These are phyloP conservation scores for Speoplatyrhinus poulsoni DNA, from an alignment of 2,113 vertebrate species.

Conservation along the genomic window DNA sequence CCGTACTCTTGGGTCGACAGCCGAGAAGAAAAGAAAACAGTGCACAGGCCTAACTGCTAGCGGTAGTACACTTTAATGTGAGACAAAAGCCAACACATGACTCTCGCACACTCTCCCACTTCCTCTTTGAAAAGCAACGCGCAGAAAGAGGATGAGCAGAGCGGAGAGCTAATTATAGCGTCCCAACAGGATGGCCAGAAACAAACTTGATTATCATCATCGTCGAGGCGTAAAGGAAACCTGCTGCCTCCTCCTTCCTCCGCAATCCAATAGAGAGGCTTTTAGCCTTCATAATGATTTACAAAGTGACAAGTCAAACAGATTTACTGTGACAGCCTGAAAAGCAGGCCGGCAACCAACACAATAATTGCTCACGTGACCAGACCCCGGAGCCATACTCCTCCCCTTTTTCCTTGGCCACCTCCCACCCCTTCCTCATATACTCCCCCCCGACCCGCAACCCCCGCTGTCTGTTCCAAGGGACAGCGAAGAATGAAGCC, in stretches of 20 bases:
- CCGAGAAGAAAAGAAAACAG: conserved; percentile 16
- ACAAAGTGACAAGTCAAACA: conserved; percentile 91
- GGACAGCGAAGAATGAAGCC: conserved; percentile 59
- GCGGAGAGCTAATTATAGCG: conserved; percentile 71
- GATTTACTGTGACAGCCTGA: conserved; percentile 87
- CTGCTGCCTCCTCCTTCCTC: conserved; percentile 63
- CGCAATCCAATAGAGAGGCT: conserved; percentile 86
- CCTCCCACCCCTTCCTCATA: conserved; percentile 8
- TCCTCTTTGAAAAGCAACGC: conserved; percentile 55
- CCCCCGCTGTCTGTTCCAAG: conserved; percentile 37
- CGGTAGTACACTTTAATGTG: neutral
- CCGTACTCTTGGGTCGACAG: conserved; percentile 1
- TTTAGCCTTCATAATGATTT: conserved; percentile 93
- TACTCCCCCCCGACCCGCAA: neutral
- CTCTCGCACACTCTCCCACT: conserved; percentile 30
- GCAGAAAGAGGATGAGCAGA: conserved; percentile 34
- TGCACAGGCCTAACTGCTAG: neutral
- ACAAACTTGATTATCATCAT: conserved; percentile 77
- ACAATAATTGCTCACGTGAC: conserved; percentile 78
- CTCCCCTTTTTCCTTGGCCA: conserved; percentile 23
- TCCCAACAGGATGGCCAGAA: conserved; percentile 70
- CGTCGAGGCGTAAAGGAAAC: conserved; percentile 72
- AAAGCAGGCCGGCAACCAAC: conserved; percentile 81
- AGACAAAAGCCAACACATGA: conserved; percentile 24
- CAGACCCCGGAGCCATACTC: conserved; percentile 48